phyloP scores from a whole-genome alignment of 2,113 vertebrate species.

The Podocnemis expansa region DNA sequence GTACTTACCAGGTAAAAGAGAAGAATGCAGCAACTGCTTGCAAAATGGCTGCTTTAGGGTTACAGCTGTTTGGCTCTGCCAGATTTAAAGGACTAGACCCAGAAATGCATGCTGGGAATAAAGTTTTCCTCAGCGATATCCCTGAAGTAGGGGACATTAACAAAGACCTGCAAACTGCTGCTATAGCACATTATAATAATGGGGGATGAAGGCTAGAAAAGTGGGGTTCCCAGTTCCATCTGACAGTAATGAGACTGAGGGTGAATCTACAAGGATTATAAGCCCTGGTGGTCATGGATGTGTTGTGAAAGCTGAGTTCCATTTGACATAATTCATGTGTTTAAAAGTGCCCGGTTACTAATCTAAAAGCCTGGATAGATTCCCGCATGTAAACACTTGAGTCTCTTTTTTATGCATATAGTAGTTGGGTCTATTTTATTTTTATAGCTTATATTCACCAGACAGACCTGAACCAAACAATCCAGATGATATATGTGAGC shows the following conservation, averaged over 20 bases:
- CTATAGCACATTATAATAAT: background rate
- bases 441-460: conserved; percentile 33
- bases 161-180: background rate
- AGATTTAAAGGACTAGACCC: background rate
- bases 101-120: background rate
- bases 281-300: accelerated
- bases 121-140: background rate
- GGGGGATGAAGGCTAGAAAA: background rate
- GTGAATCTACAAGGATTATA: background rate
- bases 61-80: background rate
- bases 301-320: background rate
- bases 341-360: background rate
- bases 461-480: conserved; percentile 8
- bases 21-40: background rate
- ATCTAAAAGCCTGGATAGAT: background rate
- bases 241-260: accelerated
- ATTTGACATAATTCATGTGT: accelerated
- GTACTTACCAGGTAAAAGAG: background rate
- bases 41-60: background rate
- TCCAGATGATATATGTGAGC: conserved; percentile 46
- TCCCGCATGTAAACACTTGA: background rate
- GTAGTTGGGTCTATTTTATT: background rate
- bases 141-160: background rate
- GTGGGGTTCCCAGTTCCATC: background rate
- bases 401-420: accelerated